Conservation (phyloP, 2,888 invertebrate genomes). For the Polymixis lichenea region DNA sequence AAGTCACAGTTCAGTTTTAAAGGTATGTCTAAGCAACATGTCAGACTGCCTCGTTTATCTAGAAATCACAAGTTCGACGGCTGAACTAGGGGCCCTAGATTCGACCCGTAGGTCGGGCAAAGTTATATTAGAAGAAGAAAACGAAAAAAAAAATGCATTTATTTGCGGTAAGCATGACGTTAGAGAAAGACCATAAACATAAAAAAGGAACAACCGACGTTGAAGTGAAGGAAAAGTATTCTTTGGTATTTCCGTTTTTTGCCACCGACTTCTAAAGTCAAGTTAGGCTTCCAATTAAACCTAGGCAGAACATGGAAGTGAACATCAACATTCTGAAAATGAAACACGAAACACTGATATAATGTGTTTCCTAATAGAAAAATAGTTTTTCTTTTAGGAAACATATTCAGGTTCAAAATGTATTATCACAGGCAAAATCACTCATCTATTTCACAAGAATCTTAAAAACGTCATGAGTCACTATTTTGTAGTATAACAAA, state of each 20-base stretch:
- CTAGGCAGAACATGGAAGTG: conserved; percentile 14
- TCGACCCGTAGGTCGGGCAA: neutral
- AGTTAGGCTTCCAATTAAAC: neutral
- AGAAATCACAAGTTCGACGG: neutral
- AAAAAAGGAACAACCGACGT: no score
- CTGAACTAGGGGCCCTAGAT: neutral
- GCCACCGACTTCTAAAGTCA: no score
- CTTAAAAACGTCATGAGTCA: neutral
- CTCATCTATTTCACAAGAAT: neutral
- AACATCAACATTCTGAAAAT: conserved; percentile 7
- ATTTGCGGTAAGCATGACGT: no score
- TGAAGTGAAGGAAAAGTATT: no score
- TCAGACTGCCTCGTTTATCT: no score
- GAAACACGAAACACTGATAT: neutral
- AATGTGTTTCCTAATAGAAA: no score
- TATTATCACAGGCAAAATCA: neutral
- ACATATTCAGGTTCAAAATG: neutral
- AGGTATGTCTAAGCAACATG: neutral
- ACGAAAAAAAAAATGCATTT: no score
- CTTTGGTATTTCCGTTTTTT: no score
- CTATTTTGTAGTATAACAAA: neutral
- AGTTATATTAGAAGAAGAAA: no score
- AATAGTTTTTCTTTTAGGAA: conserved; percentile 4
- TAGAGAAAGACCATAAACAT: no score
- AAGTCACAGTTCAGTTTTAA: neutral